Conservation (phyloP, 2,797 vertebrate species). For the Eupleurogrammus muticus region DNA sequence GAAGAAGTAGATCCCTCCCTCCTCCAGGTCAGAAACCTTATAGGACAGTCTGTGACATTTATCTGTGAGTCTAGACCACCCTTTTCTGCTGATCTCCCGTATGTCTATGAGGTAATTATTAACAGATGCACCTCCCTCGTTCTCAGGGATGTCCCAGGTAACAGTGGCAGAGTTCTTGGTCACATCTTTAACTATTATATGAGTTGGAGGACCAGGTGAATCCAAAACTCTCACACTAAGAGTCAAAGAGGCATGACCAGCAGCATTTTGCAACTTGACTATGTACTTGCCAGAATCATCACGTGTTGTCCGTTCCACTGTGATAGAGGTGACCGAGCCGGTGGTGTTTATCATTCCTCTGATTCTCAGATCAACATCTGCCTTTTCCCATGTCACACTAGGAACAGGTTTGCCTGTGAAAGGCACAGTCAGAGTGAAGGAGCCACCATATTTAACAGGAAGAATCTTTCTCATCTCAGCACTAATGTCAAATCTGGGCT, state of each 20-base stretch:
- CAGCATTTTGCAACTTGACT: constrained; percentile 91
- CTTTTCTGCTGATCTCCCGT: constrained; percentile 94
- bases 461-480: constrained; percentile 96
- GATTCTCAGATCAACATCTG: constrained; percentile 91
- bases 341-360: constrained; percentile 92
- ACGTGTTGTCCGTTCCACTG: constrained; percentile 93
- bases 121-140: constrained; percentile 94
- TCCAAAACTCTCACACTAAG: constrained; percentile 95
- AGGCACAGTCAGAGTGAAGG: constrained; percentile 94
- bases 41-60: constrained; percentile 92
- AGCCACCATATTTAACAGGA: constrained; percentile 91
- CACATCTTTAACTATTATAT: constrained; percentile 89
- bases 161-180: constrained; percentile 92
- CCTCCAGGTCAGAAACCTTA: constrained; percentile 91
- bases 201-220: constrained; percentile 92
- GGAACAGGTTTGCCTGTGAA: constrained; percentile 94
- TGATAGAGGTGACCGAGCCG: constrained; percentile 88
- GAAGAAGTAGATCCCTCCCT: constrained; percentile 96
- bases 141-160: constrained; percentile 96
- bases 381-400: constrained; percentile 93
- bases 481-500: constrained; percentile 92
- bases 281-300: constrained; percentile 96
- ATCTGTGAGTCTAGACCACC: constrained; percentile 94
- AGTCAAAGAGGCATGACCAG: constrained; percentile 90
- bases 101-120: constrained; percentile 96